phyloP scores from a whole-genome alignment of 2,797 vertebrate species.

The Graptemys geographica region DNA sequence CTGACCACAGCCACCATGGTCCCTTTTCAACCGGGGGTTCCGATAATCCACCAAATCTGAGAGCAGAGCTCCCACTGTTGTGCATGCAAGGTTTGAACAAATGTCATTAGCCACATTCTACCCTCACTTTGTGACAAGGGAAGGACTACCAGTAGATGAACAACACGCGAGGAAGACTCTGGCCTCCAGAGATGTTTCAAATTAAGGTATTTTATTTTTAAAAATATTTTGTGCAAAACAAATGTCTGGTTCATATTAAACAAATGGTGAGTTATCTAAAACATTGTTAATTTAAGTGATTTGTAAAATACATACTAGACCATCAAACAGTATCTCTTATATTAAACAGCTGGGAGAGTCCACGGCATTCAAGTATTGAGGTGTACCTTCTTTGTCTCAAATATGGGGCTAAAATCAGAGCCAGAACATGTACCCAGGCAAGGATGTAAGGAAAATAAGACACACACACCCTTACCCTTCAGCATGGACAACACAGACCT shows the following conservation, averaged over 20 bases:
- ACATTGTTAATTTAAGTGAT: rapidly evolving
- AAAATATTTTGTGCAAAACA: not conserved
- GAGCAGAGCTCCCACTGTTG: not conserved
- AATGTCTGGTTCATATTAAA: not conserved
- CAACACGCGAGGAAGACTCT: rapidly evolving
- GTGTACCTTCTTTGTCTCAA: not conserved
- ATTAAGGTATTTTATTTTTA: not conserved
- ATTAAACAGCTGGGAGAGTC: not conserved
- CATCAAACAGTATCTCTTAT: not conserved
- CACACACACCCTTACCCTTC: rapidly evolving
- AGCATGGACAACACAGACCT: rapidly evolving
- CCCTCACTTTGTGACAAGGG: not conserved
- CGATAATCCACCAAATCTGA: rapidly evolving
- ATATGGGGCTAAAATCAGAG: not conserved
- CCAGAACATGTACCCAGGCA: rapidly evolving
- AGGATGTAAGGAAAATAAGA: not conserved
- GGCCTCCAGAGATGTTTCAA: rapidly evolving
- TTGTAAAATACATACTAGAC: not conserved
- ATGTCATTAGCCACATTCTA: rapidly evolving
- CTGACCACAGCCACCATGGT: too few species aligned
- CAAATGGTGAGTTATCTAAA: not conserved
- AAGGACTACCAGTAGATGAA: not conserved
- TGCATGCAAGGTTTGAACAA: not conserved
- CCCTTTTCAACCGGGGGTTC: too few species aligned
- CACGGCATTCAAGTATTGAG: not conserved